Percentiles rank a stretch among this genome's conserved stretches.
These are phyloP conservation scores for Scolopax bukidnonensis DNA, from an alignment of 2,797 vertebrate genomes.

Conservation along the genomic window DNA sequence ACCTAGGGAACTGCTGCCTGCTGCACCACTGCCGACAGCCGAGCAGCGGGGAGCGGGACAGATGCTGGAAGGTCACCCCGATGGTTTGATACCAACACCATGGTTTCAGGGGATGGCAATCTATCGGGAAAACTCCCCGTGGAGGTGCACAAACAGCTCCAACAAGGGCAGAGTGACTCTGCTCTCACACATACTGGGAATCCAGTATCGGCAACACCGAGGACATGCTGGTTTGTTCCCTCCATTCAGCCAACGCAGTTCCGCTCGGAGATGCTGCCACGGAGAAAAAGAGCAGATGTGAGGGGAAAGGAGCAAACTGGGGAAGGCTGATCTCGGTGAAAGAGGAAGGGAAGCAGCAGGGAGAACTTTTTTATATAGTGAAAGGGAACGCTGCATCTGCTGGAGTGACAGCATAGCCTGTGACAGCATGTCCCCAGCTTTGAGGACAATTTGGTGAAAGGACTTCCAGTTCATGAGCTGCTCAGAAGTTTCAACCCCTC, in stretches of 20 bases:
- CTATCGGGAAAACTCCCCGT: neutral
- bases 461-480: neutral
- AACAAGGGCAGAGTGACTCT: neutral
- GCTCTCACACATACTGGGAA: neutral
- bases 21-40: rapidly evolving
- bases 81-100: neutral
- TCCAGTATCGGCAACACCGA: rapidly evolving
- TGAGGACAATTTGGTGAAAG: neutral
- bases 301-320: neutral
- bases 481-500: neutral
- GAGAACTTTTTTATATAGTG: too few species aligned
- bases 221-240: neutral
- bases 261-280: neutral
- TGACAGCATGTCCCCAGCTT: rapidly evolving
- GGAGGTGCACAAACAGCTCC: neutral
- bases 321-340: neutral
- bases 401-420: neutral
- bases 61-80: rapidly evolving
- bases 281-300: neutral
- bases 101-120: neutral
- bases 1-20: neutral
- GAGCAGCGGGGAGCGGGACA: neutral
- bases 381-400: neutral
- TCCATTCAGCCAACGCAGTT: neutral
- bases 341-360: neutral